phyloP scores from a whole-genome alignment of 2,888 invertebrate species.

The Orchesellides sinensis region DNA sequence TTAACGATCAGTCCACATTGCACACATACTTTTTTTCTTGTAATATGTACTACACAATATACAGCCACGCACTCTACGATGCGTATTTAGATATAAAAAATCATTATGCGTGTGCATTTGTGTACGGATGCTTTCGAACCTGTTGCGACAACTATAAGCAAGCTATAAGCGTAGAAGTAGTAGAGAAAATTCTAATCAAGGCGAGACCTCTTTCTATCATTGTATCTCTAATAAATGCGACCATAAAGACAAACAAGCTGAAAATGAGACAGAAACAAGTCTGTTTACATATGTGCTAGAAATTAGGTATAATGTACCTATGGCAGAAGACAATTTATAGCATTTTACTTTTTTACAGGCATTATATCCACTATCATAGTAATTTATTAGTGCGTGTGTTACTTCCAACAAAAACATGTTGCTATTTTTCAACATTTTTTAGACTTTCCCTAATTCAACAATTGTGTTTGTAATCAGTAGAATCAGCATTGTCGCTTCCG shows the following conservation, averaged over 20 bases:
- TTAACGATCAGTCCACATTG: conserved; percentile 29
- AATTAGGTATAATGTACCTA: no score
- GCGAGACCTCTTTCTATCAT: conserved; percentile 52
- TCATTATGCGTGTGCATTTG: conserved; percentile 2
- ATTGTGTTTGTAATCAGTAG: no score
- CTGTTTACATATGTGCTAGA: not conserved
- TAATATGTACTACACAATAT: not conserved
- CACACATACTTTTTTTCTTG: not conserved
- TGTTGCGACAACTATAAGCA: conserved; percentile 18
- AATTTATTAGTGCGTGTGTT: no score
- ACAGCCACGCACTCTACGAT: not conserved
- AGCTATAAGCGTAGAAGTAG: not conserved
- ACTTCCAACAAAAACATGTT: no score
- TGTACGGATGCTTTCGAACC: conserved; percentile 18
- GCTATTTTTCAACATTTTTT: no score
- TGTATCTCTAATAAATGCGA: not conserved
- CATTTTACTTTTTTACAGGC: no score
- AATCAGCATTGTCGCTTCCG: no score
- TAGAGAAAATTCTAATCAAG: conserved; percentile 18
- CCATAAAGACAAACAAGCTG: not conserved
- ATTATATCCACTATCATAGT: no score
- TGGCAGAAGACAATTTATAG: no score
- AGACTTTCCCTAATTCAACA: no score
- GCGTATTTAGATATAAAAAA: conserved; percentile 3
- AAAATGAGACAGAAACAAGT: conserved; percentile 26